Conservation (phyloP, 2,113 vertebrate species). For the Lasiurus borealis region DNA sequence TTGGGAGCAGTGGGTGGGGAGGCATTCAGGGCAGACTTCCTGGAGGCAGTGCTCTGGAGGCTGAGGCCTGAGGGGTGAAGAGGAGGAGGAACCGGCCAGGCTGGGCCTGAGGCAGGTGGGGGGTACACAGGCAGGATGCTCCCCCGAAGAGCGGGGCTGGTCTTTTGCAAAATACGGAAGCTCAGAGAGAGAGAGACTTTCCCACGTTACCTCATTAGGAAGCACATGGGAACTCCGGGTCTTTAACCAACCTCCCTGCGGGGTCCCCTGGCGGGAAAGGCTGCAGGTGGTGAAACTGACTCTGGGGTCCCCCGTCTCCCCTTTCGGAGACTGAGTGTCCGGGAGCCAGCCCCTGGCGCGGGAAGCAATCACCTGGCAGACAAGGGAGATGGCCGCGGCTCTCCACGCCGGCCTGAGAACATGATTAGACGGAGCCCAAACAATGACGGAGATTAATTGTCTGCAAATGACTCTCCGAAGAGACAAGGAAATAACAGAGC, state of each 20-base stretch:
- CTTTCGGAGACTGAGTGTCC: too few relatives aligned
- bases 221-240: not conserved
- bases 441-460: constrained; percentile 67
- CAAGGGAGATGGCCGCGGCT: not conserved
- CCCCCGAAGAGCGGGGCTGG: not conserved
- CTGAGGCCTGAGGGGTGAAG: not conserved
- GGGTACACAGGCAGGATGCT: too few relatives aligned
- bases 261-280: not conserved
- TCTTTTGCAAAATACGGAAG: not conserved
- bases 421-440: constrained; percentile 56
- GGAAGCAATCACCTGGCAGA: not conserved
- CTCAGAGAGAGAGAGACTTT: not conserved
- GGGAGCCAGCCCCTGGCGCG: not conserved
- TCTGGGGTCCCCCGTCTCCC: not conserved
- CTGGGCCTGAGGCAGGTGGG: not conserved
- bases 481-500: constrained; percentile 60
- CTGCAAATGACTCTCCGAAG: constrained; percentile 48
- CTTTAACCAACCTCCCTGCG: not conserved
- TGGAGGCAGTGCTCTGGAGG: not conserved
- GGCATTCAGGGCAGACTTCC: not conserved
- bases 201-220: not conserved
- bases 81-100: not conserved
- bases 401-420: constrained; percentile 29
- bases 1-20: not conserved
- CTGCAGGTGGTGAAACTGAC: not conserved